Evolutionary conservation across 2,888 invertebrate genomes (phyloP), one percentile per base, ranked within the genome.

Genomic region (Eupsilia transversa): DNA sequence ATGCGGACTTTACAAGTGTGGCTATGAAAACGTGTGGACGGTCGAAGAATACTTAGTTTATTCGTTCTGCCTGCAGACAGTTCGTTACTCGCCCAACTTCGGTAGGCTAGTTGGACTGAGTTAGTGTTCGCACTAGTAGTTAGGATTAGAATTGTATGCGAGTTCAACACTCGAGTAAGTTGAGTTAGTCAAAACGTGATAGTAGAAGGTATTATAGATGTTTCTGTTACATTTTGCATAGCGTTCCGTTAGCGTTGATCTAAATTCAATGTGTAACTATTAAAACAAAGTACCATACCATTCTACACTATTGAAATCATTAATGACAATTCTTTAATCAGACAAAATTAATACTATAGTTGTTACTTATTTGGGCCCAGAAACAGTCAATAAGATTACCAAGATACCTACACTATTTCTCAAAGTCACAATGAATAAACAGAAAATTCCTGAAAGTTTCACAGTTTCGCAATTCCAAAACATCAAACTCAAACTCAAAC

Each of bases 51-150:
- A 85, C 79, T 82, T 54, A n/a, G n/a, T 54, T 52, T 79, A 79
- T 79, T 82, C 74, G 80, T 82, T 81, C 72, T 66, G 60, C 68
- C 70, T 73, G 74, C 84, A 84, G 61, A 77, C 59, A 81, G 77
- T 86, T 85, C 87, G 85, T 85, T 85, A 85, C 74, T 67, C 68
- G 65, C 69, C 27, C n/a, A 74, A 86, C 79, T 86, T 75, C 17
- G 35, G 38, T 30, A 57, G 72, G 66, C 82, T 71, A 61, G 69
- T 72, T 52, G 46, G 20, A 65, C 72, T 52, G 63, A 73, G 79
- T 84, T 73, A 75, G 77, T 74, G 63, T 38, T 66, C 59, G 23
- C 59, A n/a, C 60, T 54, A 23, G 41, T 66, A 70, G 52, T 73
- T 76, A 35, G 56, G 52, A 46, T 63, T 52, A 27, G 43, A 70